A percentile compares a stretch with the other conserved stretches of the same genome.
Evolutionary conservation across 2,113 vertebrate species (phyloP).

Genomic region (Sphyrna mokarran): DNA sequence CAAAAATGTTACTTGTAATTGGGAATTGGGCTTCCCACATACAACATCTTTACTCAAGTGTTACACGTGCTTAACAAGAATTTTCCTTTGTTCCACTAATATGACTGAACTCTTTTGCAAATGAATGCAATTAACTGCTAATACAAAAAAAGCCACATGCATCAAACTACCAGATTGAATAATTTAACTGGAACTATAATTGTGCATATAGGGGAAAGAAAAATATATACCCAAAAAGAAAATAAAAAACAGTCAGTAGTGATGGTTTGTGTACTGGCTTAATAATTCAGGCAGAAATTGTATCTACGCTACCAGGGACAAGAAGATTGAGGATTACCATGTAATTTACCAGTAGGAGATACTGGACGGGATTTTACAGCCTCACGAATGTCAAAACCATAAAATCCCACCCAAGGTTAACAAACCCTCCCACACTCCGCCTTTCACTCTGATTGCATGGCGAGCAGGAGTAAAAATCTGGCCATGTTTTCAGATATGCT

Average conservation of each 20-base stretch:
- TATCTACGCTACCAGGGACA: not conserved
- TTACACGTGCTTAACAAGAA: not conserved
- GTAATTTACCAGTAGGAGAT: not conserved
- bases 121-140: too few relatives aligned
- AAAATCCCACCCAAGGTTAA: too few relatives aligned
- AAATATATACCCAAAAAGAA: not conserved
- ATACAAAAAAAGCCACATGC: not conserved
- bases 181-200: too few relatives aligned
- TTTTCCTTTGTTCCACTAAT: not conserved
- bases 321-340: not conserved
- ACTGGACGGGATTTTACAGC: too few relatives aligned
- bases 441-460: too few relatives aligned
- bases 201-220: not conserved
- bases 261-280: not conserved
- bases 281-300: not conserved
- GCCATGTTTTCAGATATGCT: not conserved
- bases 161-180: not conserved
- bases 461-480: too few relatives aligned
- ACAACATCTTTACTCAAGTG: not conserved
- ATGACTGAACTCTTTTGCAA: too few relatives aligned
- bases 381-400: too few relatives aligned
- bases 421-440: too few relatives aligned
- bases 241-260: not conserved
- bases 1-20: conserved; percentile 5
- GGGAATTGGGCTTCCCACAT: not conserved